Percentiles rank a stretch among this genome's conserved stretches.
phyloP scores from a whole-genome alignment of 2,113 vertebrate species.

The Phyllopteryx taeniolatus region DNA sequence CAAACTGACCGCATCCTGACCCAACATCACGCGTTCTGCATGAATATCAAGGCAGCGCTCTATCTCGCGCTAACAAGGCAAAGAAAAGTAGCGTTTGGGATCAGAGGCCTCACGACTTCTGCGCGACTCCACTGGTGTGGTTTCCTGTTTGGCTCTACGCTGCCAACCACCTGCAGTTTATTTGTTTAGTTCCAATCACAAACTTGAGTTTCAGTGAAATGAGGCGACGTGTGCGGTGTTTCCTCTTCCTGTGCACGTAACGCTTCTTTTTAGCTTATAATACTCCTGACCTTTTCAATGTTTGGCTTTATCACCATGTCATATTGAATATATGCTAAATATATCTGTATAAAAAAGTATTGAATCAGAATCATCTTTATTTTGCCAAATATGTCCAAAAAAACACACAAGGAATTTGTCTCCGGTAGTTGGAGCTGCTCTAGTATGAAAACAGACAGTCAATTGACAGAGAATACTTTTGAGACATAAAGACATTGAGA shows the following conservation, averaged over 20 bases:
- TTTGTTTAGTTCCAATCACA: neutral
- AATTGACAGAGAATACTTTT: too few species aligned
- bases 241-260: neutral
- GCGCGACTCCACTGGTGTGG: neutral
- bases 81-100: neutral
- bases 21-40: neutral
- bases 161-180: neutral
- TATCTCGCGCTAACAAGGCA: neutral
- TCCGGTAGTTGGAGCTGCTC: too few species aligned
- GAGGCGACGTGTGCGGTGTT: neutral
- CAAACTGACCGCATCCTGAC: neutral
- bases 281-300: neutral
- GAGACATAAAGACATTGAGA: too few species aligned
- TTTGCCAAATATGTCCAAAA: too few species aligned
- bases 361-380: too few species aligned
- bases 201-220: neutral
- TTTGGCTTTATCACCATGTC: neutral
- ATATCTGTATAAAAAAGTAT: too few species aligned
- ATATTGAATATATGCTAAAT: neutral
- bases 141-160: conserved; percentile 27
- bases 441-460: too few species aligned
- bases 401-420: too few species aligned
- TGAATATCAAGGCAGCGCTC: neutral
- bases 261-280: neutral
- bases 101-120: neutral